Conservation (phyloP, 2,797 vertebrate species). For the Sebastes paucispinis region DNA sequence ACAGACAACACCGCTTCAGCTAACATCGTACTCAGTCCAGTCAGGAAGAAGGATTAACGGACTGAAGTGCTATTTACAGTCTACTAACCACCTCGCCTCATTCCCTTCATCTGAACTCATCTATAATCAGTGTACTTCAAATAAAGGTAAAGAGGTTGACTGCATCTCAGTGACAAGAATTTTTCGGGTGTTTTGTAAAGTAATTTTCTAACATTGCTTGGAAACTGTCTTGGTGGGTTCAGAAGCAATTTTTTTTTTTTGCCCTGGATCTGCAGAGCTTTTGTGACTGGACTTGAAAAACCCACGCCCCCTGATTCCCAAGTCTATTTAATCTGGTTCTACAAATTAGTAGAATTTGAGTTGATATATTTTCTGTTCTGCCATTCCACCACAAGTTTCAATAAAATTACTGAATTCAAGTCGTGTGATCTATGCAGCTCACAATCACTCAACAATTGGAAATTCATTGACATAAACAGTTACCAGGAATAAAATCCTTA, state of each 20-base stretch:
- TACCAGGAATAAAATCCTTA: background rate
- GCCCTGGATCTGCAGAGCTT: constrained; percentile 10
- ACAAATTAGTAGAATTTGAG: constrained; percentile 19
- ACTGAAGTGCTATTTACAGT: background rate
- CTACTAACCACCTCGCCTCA: background rate
- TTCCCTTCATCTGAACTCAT: constrained; percentile 22
- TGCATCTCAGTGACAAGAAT: background rate
- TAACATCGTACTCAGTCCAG: constrained; percentile 1
- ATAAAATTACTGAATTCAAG: constrained; percentile 39
- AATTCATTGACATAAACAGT: background rate
- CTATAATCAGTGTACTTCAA: constrained; percentile 13
- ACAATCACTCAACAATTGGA: background rate
- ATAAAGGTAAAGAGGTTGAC: constrained; percentile 13
- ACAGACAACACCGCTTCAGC: constrained; percentile 4
- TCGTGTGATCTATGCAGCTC: background rate
- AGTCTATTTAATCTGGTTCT: constrained; percentile 59
- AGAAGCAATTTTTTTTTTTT: constrained; percentile 15
- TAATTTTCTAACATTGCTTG: constrained; percentile 7
- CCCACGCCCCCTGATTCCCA: background rate
- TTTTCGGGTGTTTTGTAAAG: background rate
- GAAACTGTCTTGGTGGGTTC: background rate
- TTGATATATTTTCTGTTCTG: constrained; percentile 28
- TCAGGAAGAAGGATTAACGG: constrained; percentile 5
- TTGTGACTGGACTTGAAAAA: constrained; percentile 18
- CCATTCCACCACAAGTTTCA: constrained; percentile 27